Conservation (phyloP, 2,888 invertebrate genomes). For the Trachelus tabidus region DNA sequence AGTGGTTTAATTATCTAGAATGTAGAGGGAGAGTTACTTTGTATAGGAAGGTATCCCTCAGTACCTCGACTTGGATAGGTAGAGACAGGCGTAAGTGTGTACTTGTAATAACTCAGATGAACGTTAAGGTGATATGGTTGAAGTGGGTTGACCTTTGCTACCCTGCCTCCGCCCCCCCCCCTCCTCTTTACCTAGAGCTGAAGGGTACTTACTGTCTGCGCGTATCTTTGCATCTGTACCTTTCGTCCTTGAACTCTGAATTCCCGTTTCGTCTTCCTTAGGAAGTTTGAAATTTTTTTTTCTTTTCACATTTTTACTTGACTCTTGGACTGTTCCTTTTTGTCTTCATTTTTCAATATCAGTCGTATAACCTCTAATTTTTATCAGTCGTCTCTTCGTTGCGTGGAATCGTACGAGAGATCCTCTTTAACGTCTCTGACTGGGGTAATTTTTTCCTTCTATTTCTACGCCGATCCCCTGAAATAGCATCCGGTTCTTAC, state of each 20-base stretch:
- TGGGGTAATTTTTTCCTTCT: neutral
- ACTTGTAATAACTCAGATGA: neutral
- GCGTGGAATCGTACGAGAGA: neutral
- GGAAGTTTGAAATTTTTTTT: neutral
- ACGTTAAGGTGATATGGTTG: neutral
- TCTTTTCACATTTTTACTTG: neutral
- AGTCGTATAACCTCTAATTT: neutral
- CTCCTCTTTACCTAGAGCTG: neutral
- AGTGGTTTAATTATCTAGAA: neutral
- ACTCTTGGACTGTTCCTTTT: neutral
- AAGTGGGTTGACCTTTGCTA: neutral
- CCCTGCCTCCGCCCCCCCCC: too few relatives aligned
- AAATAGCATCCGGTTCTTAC: neutral
- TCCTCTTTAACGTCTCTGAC: neutral
- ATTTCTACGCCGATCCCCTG: neutral
- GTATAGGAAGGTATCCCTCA: neutral
- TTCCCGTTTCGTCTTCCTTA: neutral
- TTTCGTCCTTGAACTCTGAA: neutral
- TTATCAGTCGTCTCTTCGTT: neutral
- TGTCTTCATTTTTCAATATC: neutral
- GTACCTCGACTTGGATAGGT: neutral
- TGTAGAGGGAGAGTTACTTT: neutral
- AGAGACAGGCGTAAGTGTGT: neutral
- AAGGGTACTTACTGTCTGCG: neutral
- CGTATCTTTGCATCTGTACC: neutral